Evolutionary conservation across 2,113 vertebrate species (phyloP).

Genomic region (Strix uralensis): DNA sequence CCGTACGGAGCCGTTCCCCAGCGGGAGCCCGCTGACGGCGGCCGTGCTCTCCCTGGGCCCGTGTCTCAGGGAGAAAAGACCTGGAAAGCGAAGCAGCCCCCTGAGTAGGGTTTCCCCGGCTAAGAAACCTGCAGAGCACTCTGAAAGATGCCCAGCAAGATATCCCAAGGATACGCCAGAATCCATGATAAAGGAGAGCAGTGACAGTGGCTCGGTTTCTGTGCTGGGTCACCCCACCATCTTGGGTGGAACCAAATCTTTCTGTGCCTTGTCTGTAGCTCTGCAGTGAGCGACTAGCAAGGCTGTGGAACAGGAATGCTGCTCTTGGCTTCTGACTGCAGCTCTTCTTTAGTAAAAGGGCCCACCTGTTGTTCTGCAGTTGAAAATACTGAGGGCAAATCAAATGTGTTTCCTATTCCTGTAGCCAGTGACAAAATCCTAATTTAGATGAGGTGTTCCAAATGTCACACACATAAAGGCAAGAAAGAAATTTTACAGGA

Average conservation of each 20-base stretch:
- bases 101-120: not conserved
- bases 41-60: not conserved
- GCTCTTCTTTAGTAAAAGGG: accelerated
- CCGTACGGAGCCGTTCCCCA: not conserved
- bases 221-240: not conserved
- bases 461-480: accelerated
- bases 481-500: accelerated
- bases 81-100: not conserved
- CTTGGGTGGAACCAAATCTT: not conserved
- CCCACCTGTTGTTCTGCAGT: not conserved
- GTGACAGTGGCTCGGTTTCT: not conserved
- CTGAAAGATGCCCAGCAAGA: accelerated
- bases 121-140: not conserved
- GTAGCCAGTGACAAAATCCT: not conserved
- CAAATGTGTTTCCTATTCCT: not conserved
- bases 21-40: not conserved
- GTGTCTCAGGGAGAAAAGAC: not conserved
- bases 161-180: accelerated
- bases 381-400: not conserved
- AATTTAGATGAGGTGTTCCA: not conserved
- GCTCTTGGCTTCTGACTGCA: not conserved
- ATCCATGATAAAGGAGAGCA: accelerated
- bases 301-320: not conserved
- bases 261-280: not conserved
- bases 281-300: not conserved